Evolutionary conservation across 1,140 invertebrate genomes (phyloP).

Genomic region (Aricia agestis): DNA sequence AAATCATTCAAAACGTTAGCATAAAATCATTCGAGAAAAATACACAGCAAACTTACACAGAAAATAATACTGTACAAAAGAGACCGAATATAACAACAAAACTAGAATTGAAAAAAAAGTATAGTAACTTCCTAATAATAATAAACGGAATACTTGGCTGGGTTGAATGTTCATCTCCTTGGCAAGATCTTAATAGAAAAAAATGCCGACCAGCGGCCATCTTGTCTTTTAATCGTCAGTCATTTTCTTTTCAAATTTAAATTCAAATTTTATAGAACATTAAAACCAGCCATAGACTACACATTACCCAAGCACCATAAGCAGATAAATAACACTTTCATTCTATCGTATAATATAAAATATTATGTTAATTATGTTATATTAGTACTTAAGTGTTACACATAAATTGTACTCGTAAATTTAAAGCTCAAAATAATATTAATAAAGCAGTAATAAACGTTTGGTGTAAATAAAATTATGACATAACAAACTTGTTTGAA

Average conservation of each 20-base stretch:
- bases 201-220: slow-evolving; percentile 13
- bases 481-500: slow-evolving; percentile 8
- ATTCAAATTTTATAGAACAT: slow-evolving; percentile 25
- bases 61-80: slow-evolving; percentile 27
- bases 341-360: slow-evolving; percentile 58
- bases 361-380: too few relatives aligned
- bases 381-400: slow-evolving; percentile 40
- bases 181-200: slow-evolving; percentile 17
- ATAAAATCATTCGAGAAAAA: slow-evolving; percentile 27
- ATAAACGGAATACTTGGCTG: slow-evolving; percentile 14
- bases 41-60: slow-evolving; percentile 20
- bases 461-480: slow-evolving; percentile 17
- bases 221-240: slow-evolving; percentile 2
- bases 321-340: slow-evolving; percentile 55
- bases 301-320: slow-evolving; percentile 67
- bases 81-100: slow-evolving; percentile 13
- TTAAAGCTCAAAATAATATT: slow-evolving; percentile 62
- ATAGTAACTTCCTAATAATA: background rate
- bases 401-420: slow-evolving; percentile 59
- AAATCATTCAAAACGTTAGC: slow-evolving; percentile 37
- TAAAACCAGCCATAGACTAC: slow-evolving; percentile 52
- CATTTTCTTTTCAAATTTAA: background rate
- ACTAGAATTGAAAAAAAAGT: slow-evolving; percentile 6
- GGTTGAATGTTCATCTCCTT: slow-evolving; percentile 6
- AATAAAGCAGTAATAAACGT: slow-evolving; percentile 38